Base-by-base conservation (phyloP, 30 jellyfish, hydroid and myxozoan species). In the Aurelia aurita region DNA sequence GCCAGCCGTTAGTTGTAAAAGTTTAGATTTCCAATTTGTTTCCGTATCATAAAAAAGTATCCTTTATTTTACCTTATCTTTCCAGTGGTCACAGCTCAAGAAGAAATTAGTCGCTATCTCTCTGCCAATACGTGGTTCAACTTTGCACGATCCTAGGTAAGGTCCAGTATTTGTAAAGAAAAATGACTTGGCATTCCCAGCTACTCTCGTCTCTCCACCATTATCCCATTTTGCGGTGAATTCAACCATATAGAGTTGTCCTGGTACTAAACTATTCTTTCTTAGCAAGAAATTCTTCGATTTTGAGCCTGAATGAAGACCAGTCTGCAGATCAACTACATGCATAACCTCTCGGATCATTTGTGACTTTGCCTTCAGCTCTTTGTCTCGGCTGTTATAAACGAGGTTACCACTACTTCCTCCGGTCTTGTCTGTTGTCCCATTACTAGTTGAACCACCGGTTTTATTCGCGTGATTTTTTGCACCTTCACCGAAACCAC, bases 101-200 rank as follows among this genome's bases (percentile, higher is more conserved):
- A 55, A 13, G 57, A 86, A 86, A 21, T 13, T 54, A 2, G 89
- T 86, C 21, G 51, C 31, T 4, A 76, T 19, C 57, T 86, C 95
- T 22, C 28, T 25, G 20, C 95, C 95, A 21, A n/a, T 22, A 5
- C 26, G 66, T 0, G 95, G 95, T 14, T 67, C 8, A 21, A 86
- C 47, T 23, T 18, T 46, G 53, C 95, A 86, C 1, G 89, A 60
- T 15, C 95, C 95, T 18, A 58, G 79, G 59, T 23, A 86, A 5
- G 95, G 95, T 31, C 95, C 95, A 0, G 79, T 86, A 29, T 86
- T 86, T 29, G 95, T 86, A 5, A 49, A 22, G 73, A 86, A 86
- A 58, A 47, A 86, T 26, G 57, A 21, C 45, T 71, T 73, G 7
- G 85, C 80, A 32, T 68, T 66, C 14, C 95, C 95, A 5, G 95